Conservation (phyloP, 2,888 invertebrate species). For the Dasypolia templi region DNA sequence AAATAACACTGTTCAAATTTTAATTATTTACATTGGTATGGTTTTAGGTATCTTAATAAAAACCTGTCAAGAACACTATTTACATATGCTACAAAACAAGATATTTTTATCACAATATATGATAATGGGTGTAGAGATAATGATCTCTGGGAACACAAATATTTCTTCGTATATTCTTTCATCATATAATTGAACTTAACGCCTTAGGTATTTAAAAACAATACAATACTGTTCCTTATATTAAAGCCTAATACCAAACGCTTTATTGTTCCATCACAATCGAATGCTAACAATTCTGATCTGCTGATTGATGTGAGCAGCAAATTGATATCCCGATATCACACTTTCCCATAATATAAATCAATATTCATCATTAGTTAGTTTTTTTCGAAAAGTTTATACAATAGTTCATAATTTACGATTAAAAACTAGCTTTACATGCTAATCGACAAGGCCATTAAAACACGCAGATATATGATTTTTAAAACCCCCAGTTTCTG, state of each 20-base stretch:
- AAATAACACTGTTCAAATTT: conserved; percentile 26
- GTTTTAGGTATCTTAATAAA: conserved; percentile 32
- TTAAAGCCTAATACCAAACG: conserved; percentile 23
- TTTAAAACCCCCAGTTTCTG: conserved; percentile 42
- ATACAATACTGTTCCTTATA: conserved; percentile 26
- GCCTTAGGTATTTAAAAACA: conserved; percentile 18
- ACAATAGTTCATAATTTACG: conserved; percentile 34
- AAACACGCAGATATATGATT: conserved; percentile 8
- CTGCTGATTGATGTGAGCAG: not conserved
- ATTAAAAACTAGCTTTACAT: conserved; percentile 39
- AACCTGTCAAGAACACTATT: conserved; percentile 35
- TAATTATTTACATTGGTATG: conserved; percentile 29
- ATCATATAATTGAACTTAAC: conserved; percentile 23
- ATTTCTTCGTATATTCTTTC: conserved; percentile 1
- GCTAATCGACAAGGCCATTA: conserved; percentile 12
- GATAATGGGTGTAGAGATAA: not conserved
- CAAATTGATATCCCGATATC: conserved; percentile 18
- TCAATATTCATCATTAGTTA: not conserved
- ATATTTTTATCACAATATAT: conserved; percentile 16
- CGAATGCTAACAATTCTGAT: conserved; percentile 27
- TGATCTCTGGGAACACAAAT: conserved; percentile 12
- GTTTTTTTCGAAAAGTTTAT: not conserved
- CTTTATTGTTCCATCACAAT: conserved; percentile 34
- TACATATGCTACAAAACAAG: conserved; percentile 30
- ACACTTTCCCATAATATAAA: conserved; percentile 22